Base-by-base conservation (phyloP, 2,888 invertebrate genomes). In the Cheilosia soror region DNA sequence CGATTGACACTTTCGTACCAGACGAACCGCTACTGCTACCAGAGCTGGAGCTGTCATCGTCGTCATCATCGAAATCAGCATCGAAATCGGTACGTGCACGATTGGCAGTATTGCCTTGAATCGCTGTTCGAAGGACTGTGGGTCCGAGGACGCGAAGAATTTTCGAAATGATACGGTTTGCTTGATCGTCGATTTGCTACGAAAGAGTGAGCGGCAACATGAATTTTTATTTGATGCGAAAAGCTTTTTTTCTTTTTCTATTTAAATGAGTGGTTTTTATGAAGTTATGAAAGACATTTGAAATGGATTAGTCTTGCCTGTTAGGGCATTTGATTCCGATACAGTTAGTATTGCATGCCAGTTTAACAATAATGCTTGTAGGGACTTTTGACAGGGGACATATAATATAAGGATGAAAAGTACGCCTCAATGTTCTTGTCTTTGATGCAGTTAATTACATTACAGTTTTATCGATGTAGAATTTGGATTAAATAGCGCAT, bases 141-240 rank as follows among this genome's bases (percentile, higher is more conserved):
- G 97, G 95, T 60, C 97, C 97, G 90, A 97, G 94, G 86, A 95
- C 94, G 90, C 96, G 95, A 92, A 97, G 94, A 90, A 97, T 93
- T 92, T 92, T 91, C 49, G 91, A 89, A 81, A 92, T 89, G 29
- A 92, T 89, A 84, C 89, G 90, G 88, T 92, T 92, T 71, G 89
- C 90, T 88, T 91, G 92, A 73, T 91, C 92, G 89, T 92, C 92
- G 88, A 92, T 89, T 92, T 92, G 92, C 92, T 92, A 92, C 89
- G 91, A 91, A 90, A 91, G 90, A 90, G 81, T 85, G 58, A 76
- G 58, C 82, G 72, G 75, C 80, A 69, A 63, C 25, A 68, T 85
- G 62, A 82, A 65, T 69, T 60, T 75, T 82, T 81, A 68, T 62
- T 68, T 73, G 76, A 72, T 27, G 29, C 40, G 65, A 51, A 4